phyloP scores from a whole-genome alignment of 2,113 vertebrate species.

The Otocyon megalotis region DNA sequence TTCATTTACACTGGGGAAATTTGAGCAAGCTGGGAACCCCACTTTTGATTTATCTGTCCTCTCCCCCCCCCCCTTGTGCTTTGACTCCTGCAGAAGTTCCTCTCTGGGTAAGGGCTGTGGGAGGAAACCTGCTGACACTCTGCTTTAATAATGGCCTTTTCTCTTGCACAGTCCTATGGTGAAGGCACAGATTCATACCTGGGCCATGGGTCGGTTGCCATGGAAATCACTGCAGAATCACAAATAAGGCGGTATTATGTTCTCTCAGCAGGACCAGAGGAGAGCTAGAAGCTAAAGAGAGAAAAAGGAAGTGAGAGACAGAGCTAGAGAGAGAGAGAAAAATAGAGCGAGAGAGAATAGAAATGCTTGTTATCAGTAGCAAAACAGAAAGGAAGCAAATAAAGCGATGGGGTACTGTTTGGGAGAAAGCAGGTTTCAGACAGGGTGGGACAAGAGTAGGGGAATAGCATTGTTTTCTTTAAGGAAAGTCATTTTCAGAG shows the following conservation, averaged over 20 bases:
- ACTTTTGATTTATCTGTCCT: not conserved
- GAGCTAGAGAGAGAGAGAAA: not conserved
- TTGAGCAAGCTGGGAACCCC: conserved; percentile 12
- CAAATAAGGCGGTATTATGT: conserved; percentile 81
- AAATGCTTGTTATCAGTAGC: conserved; percentile 8
- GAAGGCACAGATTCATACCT: conserved; percentile 75
- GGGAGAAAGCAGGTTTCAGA: conserved; percentile 32
- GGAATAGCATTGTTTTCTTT: not conserved
- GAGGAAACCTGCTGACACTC: conserved; percentile 61
- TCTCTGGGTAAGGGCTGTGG: conserved; percentile 12
- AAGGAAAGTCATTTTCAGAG: not conserved
- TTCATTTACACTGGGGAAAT: not conserved
- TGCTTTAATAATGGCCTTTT: conserved; percentile 82
- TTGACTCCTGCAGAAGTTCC: conserved; percentile 48
- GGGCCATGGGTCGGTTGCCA: conserved; percentile 85
- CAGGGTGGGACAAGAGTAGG: not conserved
- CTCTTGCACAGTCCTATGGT: conserved; percentile 69
- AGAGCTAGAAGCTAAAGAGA: conserved; percentile 68
- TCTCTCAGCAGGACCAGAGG: conserved; percentile 78
- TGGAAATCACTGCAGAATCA: conserved; percentile 84
- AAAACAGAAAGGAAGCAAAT: conserved; percentile 45
- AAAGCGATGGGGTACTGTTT: not conserved
- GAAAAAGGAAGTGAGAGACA: not conserved
- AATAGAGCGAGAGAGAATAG: not conserved
- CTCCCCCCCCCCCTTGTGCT: not conserved